Base-by-base conservation (phyloP, 2,888 invertebrate species). In the Sarcophaga variegata region DNA sequence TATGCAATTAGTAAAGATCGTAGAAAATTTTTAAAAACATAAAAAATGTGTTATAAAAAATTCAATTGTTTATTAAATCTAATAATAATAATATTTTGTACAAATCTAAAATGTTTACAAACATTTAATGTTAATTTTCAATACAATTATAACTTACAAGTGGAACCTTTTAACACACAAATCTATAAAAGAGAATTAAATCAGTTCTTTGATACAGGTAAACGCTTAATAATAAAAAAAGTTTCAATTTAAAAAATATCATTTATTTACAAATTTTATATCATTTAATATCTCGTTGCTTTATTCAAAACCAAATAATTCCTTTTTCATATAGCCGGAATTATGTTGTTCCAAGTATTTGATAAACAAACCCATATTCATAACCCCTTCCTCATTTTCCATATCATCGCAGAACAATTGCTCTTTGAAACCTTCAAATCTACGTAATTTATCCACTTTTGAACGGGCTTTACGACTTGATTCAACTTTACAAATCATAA, bases 361-460 rank as follows among this genome's bases (percentile, higher is more conserved):
- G 80, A 95, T 95, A 90, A 98, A 95, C 89, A 95, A 95, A 54
- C 96, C 96, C 96, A 97, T 96, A 91, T 97, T 96, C 94, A 96
- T 96, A 91, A 96, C 96, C 89, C 95, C 95, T 71, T 95, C 95
- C 25, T 94, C 93, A 47, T 94, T 94, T 81, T 93, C 94, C 60
- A 92, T 90, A 66, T 92, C 91, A 81, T 91, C 90, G 64, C 93
- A 92, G 78, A 92, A 92, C 3, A 93, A 86, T 72, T 92, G 91
- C 74, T 94, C 94, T 45, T 90, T 91, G 69, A 94, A 94, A 25
- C 90, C 91, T 3, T 90, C 88, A 88, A 94, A 94, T 66, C 90
- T 90, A 1, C 92, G 89, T 70, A 90, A 89, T 12, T 89, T 87
- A 54, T 90, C 88, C 4, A 91, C 83, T 20, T 91, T 88, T 1